Evolutionary conservation across 1,140 invertebrate species (phyloP).

Genomic region (Drosophila carrolli): DNA sequence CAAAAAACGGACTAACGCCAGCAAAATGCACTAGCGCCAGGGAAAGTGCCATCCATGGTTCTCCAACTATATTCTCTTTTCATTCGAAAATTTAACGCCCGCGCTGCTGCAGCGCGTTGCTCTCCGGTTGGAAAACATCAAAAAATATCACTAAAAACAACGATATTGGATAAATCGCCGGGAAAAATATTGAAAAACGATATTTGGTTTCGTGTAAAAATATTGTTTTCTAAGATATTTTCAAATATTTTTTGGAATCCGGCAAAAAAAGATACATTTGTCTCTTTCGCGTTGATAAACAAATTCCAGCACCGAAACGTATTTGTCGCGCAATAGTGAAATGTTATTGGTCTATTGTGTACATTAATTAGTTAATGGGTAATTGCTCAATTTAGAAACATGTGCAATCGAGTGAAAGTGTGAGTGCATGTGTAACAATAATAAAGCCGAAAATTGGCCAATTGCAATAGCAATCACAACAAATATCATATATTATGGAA

Average conservation of each 20-base stretch:
- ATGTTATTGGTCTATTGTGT: slow-evolving; percentile 11
- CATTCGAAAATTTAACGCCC: slow-evolving; percentile 24
- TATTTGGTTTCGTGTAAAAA: slow-evolving; percentile 13
- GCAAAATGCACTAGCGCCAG: background rate
- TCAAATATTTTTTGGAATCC: background rate
- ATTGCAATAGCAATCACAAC: slow-evolving; percentile 12
- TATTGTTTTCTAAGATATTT: slow-evolving; percentile 5
- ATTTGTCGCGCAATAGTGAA: slow-evolving; percentile 25
- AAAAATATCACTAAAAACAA: background rate
- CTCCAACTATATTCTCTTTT: slow-evolving; percentile 1
- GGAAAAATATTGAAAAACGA: slow-evolving; percentile 17
- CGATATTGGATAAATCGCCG: slow-evolving; percentile 16
- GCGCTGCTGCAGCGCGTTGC: slow-evolving; percentile 13
- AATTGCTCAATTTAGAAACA: slow-evolving; percentile 30
- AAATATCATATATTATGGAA: slow-evolving; percentile 1
- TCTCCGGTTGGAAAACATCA: slow-evolving; percentile 1
- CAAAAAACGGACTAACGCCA: background rate
- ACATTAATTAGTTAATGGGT: slow-evolving; percentile 23
- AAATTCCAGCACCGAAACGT: background rate
- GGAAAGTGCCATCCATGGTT: background rate
- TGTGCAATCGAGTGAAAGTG: slow-evolving; percentile 20
- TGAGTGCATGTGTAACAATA: slow-evolving; percentile 31
- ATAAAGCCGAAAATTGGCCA: slow-evolving; percentile 38
- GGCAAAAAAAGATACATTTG: background rate
- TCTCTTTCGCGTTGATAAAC: slow-evolving; percentile 22